A percentile compares a stretch with the other conserved stretches of the same genome.
Conservation (phyloP, 2,113 vertebrate genomes). For the Mustela lutreola region DNA sequence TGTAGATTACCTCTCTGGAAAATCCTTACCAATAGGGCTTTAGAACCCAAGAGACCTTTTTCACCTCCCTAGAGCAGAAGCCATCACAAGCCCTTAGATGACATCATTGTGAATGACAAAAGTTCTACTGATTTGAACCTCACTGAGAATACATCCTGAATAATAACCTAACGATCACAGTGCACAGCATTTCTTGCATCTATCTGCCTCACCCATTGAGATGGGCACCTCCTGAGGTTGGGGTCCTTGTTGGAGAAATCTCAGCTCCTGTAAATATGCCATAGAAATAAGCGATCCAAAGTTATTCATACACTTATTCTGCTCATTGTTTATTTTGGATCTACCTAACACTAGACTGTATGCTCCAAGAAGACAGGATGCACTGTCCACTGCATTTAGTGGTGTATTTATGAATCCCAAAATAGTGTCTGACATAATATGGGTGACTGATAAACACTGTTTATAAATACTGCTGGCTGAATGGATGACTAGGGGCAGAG, state of each 20-base stretch:
- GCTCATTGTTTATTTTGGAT: not conserved
- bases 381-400: not conserved
- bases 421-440: not conserved
- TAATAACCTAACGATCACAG: not conserved
- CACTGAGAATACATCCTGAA: not conserved
- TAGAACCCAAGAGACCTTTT: not conserved
- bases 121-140: not conserved
- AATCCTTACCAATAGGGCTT: not conserved
- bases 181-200: not conserved
- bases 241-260: not conserved
- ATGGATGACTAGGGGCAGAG: not conserved
- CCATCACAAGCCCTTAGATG: too few relatives aligned
- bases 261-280: not conserved
- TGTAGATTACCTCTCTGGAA: not conserved
- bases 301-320: not conserved
- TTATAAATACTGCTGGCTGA: not conserved
- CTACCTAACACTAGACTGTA: not conserved
- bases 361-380: not conserved
- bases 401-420: not conserved
- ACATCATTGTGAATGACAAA: too few relatives aligned
- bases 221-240: not conserved
- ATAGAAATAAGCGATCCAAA: not conserved
- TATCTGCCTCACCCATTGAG: not conserved
- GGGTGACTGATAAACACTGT: constrained; percentile 9
- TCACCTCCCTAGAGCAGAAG: not conserved